Base-by-base conservation (phyloP, 2,113 vertebrate species). In the Vireo altiloquus region DNA sequence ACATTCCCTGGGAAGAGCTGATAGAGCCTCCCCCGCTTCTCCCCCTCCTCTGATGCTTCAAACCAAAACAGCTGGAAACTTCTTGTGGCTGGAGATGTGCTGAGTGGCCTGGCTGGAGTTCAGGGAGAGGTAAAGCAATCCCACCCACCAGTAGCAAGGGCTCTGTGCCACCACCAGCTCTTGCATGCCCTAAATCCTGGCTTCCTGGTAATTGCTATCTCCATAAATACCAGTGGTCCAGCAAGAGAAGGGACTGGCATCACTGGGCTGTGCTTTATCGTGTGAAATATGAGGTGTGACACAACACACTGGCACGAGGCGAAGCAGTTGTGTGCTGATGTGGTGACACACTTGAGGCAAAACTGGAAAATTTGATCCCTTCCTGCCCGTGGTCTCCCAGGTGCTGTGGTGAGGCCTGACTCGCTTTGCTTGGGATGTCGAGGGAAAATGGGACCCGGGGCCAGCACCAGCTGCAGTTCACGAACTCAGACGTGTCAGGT, bases 221-320 rank as follows among this genome's bases (percentile, higher is more conserved):
- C 82, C 92, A 82, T 61, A 96, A 95, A 94, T 93, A 95, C 71
- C 28, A 8, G 65, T 25, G 5, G 6, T 23, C 47, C 25, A 0
- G 80, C 64, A 59, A 24, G 77, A 71, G 87, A 70, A 75, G 74
- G 74, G 82, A 49, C 81, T 82, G 39, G 31, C 92, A 82, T 87
- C 84, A 3, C 74, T 52, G 85, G 76, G 50, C 86, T 57, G 47
- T 2, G 71, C 31, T 92, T 53, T 87, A 77, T 75, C 21, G 8
- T 63, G 66, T 97, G 94, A 98, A 95, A 96, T 97, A 97, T 12
- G 95, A 96, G 92, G 96, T 97, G 96, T 92, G 82, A 81, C 84
- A 64, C 92, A 88, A 74, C 63, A 74, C 88, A 15, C 75, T 96
- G 97, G 94, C 97, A 96, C 71, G 86, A 95, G 94, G 96, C 4